These are phyloP conservation scores for Porites lutea DNA, from an alignment of 64 coral and sea anemone genomes.

Conservation along the genomic window DNA sequence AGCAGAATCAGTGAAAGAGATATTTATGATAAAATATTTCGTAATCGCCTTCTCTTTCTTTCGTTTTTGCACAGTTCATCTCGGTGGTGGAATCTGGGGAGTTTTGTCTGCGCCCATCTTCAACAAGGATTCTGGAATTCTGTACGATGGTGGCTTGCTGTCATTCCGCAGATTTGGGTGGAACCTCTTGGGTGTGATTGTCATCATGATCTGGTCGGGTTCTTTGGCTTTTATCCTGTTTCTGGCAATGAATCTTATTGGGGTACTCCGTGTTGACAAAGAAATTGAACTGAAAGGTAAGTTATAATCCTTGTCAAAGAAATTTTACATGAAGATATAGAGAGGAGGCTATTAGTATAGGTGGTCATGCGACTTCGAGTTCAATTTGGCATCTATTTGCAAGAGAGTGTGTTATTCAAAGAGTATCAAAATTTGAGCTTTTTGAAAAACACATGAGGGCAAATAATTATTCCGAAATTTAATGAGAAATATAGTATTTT, in stretches of 20 bases:
- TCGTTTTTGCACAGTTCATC: conserved; percentile 72
- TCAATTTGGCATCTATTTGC: too few relatives aligned
- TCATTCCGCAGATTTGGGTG: conserved; percentile 79
- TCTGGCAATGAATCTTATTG: conserved; percentile 36
- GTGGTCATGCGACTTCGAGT: too few relatives aligned
- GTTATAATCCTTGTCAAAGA: not conserved
- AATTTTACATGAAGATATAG: not conserved
- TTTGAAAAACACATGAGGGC: too few relatives aligned
- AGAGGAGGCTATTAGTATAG: too few relatives aligned
- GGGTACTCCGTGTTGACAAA: conserved; percentile 46
- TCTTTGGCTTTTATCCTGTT: conserved; percentile 71
- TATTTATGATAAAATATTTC: too few relatives aligned
- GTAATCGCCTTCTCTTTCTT: not conserved
- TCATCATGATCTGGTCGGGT: conserved; percentile 76
- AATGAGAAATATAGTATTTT: too few relatives aligned
- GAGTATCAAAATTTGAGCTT: too few relatives aligned
- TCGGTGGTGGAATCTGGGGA: conserved; percentile 93
- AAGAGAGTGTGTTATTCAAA: too few relatives aligned
- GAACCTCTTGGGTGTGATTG: conserved; percentile 78
- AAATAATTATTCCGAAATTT: too few relatives aligned
- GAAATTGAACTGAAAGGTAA: conserved; percentile 92
- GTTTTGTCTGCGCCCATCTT: conserved; percentile 75
- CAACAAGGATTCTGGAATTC: conserved; percentile 73
- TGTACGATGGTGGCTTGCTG: conserved; percentile 58
- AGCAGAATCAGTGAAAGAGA: too few relatives aligned